Evolutionary conservation across 2,888 invertebrate species (phyloP), one percentile per base, ranked within the genome.

Genomic region (Amphiduros pacificus): DNA sequence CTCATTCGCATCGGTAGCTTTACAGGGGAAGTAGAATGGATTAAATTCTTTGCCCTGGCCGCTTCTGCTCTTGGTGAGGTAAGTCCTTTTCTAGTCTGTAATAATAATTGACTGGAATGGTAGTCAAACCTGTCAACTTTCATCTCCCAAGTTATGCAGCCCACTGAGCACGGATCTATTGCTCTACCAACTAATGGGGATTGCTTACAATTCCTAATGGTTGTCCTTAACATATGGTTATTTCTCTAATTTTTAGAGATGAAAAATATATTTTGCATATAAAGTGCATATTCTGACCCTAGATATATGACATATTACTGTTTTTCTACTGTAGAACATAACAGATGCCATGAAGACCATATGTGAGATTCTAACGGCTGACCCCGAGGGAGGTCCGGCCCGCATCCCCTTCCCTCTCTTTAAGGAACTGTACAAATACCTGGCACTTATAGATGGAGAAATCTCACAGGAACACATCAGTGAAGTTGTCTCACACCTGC

Each of bases 381-480:
- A 93, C 74, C 90, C 92, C 0, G 92, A 92, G 62, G 93, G 93
- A 0, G 92, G 91, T 0, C 89, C 90, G 0, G 89, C 91, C 0
- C 88, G 89, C 71, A 88, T 93, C 48, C 87, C 90, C 2, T 81
- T 78, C 67, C 74, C 72, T 32, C 71, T 80, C 17, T 83, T 81
- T 68, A 77, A 78, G 66, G 77, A 79, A 41, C 72, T 82, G 28
- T 83, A 83, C 69, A 72, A 71, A 59, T 83, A 79, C 70, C 73
- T 83, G 44, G 81, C 80, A 28, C 73, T 74, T 60, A 74, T 82
- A 27, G 82, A 83, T 71, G 81, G 81, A 9, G 81, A 82, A 62
- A 82, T 82, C 50, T 73, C 79, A 36, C 67, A 71, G 55, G 74
- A 77, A 55, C 78, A 81, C 61, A 75, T 80, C 29, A 77, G 76